These are phyloP conservation scores for Verasper variegatus DNA, from an alignment of 2,113 vertebrate species.

Conservation along the genomic window DNA sequence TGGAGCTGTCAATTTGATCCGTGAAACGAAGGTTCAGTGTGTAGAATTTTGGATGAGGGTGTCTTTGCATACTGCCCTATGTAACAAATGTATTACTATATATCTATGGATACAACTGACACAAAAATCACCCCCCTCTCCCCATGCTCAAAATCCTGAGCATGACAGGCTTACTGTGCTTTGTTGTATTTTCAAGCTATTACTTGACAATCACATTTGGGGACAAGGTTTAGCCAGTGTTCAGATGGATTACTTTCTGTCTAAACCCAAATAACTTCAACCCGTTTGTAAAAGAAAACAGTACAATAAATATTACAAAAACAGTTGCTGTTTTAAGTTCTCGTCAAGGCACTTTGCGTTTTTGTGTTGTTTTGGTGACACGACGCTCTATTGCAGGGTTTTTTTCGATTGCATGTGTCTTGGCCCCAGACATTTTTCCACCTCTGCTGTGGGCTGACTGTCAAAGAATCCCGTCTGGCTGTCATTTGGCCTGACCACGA, in stretches of 20 bases:
- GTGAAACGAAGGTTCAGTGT: no score
- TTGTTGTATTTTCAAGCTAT: not conserved
- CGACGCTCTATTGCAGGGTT: conserved; percentile 8
- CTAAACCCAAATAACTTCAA: not conserved
- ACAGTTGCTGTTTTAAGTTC: not conserved
- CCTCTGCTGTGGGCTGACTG: conserved; percentile 62
- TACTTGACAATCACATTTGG: not conserved
- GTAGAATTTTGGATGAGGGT: not conserved
- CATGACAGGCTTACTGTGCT: not conserved
- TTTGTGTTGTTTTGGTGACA: conserved; percentile 42
- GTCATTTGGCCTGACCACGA: conserved; percentile 74
- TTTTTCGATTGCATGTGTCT: conserved; percentile 40
- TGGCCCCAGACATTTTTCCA: conserved; percentile 61
- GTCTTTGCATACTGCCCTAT: not conserved
- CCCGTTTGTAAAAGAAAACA: not conserved
- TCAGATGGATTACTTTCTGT: not conserved
- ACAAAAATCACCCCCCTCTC: not conserved
- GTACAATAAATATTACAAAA: not conserved
- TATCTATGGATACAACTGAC: not conserved
- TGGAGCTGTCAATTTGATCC: no score
- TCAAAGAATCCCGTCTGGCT: conserved; percentile 69
- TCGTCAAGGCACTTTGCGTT: not conserved
- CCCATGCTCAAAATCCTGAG: not conserved
- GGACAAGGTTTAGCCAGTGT: not conserved
- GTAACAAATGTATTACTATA: not conserved